Evolutionary conservation across 2,888 invertebrate species (phyloP).

Genomic region (Keiferia lycopersicella): DNA sequence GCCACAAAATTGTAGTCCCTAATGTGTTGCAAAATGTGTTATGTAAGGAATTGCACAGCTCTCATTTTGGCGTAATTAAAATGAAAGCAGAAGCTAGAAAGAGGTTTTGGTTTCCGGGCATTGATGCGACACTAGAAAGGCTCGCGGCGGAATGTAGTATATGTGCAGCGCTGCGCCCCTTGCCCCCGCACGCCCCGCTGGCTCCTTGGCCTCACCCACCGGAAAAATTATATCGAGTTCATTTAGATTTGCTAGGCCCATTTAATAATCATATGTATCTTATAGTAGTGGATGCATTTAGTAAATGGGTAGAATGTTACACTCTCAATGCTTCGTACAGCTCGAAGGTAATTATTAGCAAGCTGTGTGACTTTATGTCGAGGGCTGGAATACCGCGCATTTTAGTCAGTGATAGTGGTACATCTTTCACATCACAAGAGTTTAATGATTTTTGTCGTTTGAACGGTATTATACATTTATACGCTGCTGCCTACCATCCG

Average conservation of each 20-base stretch:
- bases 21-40: neutral
- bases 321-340: conserved; percentile 25
- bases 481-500: conserved; percentile 31
- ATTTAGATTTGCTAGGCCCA: conserved; percentile 38
- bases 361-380: conserved; percentile 34
- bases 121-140: conserved; percentile 32
- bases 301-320: conserved; percentile 40
- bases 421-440: conserved; percentile 31
- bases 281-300: conserved; percentile 35
- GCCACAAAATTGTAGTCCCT: conserved; percentile 17
- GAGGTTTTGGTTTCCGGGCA: conserved; percentile 37
- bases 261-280: conserved; percentile 31
- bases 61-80: conserved; percentile 4
- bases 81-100: conserved; percentile 34
- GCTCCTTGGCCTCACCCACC: conserved; percentile 30
- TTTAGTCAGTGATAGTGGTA: conserved; percentile 36
- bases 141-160: conserved; percentile 28
- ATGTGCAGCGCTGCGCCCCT: conserved; percentile 26
- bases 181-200: too few species aligned
- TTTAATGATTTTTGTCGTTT: conserved; percentile 33
- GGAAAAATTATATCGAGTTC: conserved; percentile 34
- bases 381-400: conserved; percentile 30
- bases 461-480: conserved; percentile 35
- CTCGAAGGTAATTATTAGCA: conserved; percentile 29
- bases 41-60: conserved; percentile 22